Percentiles rank a stretch among this genome's conserved stretches.
These are phyloP conservation scores for Eucriotettix oculatus DNA, from an alignment of 2,888 invertebrate genomes.

Conservation along the genomic window DNA sequence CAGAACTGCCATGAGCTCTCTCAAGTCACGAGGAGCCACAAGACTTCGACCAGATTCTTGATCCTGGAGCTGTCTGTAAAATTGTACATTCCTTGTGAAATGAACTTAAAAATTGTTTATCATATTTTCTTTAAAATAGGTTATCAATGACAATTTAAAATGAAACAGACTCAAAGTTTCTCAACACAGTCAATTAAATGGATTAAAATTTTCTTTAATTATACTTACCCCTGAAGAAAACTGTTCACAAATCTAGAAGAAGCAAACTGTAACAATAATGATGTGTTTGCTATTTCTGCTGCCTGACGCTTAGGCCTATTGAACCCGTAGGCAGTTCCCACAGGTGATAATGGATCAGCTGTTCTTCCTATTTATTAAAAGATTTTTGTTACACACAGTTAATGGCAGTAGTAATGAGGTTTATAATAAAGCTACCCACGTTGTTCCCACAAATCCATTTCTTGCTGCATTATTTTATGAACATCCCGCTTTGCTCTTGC, in stretches of 20 bases:
- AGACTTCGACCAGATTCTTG: slow-evolving; percentile 18
- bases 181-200: no score
- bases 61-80: slow-evolving; percentile 20
- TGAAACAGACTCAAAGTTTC: neutral
- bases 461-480: slow-evolving; percentile 21
- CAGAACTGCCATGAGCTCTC: slow-evolving; percentile 25
- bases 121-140: no score
- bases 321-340: slow-evolving; percentile 29
- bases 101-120: neutral
- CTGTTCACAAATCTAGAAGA: slow-evolving; percentile 27
- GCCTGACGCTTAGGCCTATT: slow-evolving; percentile 30
- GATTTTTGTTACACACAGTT: neutral
- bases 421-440: slow-evolving; percentile 12
- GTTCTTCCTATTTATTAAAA: slow-evolving; percentile 10
- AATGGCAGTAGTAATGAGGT: neutral
- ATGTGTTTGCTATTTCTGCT: slow-evolving; percentile 28
- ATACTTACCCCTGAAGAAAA: slow-evolving; percentile 23
- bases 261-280: slow-evolving; percentile 29
- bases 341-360: slow-evolving; percentile 26
- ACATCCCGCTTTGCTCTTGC: slow-evolving; percentile 26
- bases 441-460: slow-evolving; percentile 21
- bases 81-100: neutral
- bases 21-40: slow-evolving; percentile 19
- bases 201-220: neutral
- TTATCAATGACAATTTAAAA: no score